Base-by-base conservation (phyloP, 2,113 vertebrate genomes). In the Phaethon lepturus region DNA sequence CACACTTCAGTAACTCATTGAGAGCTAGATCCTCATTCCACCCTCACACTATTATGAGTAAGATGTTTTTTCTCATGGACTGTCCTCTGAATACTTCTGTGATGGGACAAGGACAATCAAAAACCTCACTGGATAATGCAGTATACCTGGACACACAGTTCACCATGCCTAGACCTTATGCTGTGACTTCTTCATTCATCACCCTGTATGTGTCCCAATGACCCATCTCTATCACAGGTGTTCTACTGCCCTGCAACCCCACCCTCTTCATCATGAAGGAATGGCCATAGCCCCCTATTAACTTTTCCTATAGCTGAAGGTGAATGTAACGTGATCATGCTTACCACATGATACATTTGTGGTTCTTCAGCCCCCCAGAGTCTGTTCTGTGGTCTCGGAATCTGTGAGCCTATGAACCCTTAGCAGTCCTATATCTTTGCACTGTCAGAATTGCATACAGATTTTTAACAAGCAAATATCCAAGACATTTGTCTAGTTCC, bases 91-190 rank as follows among this genome's bases (percentile, higher is more conserved):
- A 33, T 71, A 20, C 40, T 44, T 86, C 42, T 85, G 20, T 66
- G 35, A 71, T 64, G 33, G n/a, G n/a, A 71, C 44, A 84, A 74
- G 50, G 58, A 40, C 45, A 69, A 68, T 55, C 40, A 49, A 58
- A 78, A 79, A 72, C 29, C 25, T 71, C 14, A 47, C 42, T 84
- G 44, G 38, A 81, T 63, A 55, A 77, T 78, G 28, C 60, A 92
- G 2, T 44, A 11, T 50, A 59, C 22, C 9, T 22, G 55, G 68
- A 38, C 7, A 26, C 4, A 24, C 0, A 0, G 44, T 45, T 80
- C 64, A 55, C 31, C 9, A 3, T 64, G n/a, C 74, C 25, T 71
- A 72, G 60, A 67, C 19, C 29, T 75, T 75, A 28, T 50, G 31
- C 74, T 55, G 26, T 55, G 86, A 40, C 44, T 55, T 78, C 44